Evolutionary conservation across 1,140 invertebrate species (phyloP).

Genomic region (Zaprionus ornatus): DNA sequence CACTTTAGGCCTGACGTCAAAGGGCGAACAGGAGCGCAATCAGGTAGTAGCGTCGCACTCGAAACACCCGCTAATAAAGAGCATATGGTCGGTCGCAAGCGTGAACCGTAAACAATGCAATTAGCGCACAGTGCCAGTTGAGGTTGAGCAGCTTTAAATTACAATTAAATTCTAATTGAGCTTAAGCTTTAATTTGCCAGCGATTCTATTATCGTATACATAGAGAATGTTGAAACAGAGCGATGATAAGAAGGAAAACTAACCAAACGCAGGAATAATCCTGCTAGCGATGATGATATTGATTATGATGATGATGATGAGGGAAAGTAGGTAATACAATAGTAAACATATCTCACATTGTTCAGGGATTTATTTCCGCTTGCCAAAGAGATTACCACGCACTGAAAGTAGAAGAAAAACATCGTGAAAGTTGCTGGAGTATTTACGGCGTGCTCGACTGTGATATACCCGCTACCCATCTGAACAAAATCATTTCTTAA

Average conservation of each 20-base stretch:
- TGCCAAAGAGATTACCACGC: conserved; percentile 67
- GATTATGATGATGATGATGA: neutral
- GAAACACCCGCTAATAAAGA: conserved; percentile 32
- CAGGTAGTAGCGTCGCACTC: neutral
- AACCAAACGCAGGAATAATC: conserved; percentile 17
- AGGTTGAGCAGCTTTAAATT: conserved; percentile 50
- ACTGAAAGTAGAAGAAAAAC: conserved; percentile 31
- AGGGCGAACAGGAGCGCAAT: neutral
- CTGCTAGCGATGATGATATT: neutral
- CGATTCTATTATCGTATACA: conserved; percentile 55
- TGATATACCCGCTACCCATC: no score
- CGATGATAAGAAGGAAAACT: conserved; percentile 26
- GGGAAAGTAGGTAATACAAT: neutral
- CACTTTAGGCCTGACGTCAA: conserved; percentile 9
- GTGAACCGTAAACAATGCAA: conserved; percentile 38
- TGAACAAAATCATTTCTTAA: no score
- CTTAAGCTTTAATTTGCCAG: conserved; percentile 54
- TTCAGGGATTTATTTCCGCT: conserved; percentile 62
- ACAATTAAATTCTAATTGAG: conserved; percentile 74
- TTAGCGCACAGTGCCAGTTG: conserved; percentile 30
- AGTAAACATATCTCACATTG: conserved; percentile 5
- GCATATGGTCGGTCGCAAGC: conserved; percentile 66
- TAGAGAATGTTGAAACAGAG: conserved; percentile 5
- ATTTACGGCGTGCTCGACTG: no score
- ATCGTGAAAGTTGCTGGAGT: neutral